Evolutionary conservation across 2,888 invertebrate species (phyloP), one percentile per base, ranked within the genome.

Genomic region (Xanthia togata): DNA sequence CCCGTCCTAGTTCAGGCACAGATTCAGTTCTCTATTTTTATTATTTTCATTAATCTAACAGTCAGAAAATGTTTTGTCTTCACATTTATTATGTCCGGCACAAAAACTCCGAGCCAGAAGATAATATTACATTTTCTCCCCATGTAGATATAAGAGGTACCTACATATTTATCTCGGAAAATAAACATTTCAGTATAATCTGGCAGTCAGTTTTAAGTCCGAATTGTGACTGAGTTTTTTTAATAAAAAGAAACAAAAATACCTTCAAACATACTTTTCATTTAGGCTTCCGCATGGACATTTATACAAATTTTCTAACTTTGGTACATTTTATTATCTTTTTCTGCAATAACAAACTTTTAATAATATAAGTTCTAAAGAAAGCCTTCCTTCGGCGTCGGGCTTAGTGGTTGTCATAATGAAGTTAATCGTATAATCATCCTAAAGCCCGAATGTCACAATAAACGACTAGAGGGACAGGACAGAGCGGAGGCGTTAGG

Each of bases 61-160:
- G 63, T 68, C 53, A 69, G 85, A 73, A 81, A 84, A 76, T 76
- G 70, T 83, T 84, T 81, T 83, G 85, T 81, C 53, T 84, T 69
- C 70, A 63, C 60, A 62, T 81, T 77, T 65, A 81, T 85, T 83
- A 76, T 76, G 38, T 71, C 57, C 53, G 20, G 73, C 70, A 75
- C 74, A 68, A 74, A 78, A 75, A 78, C 79, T 17, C 59, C 23
- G 38, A 79, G 65, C 65, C 50, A 26, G 62, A 68, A 78, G 53
- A 67, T 79, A 79, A 77, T 75, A 87, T 75, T 70, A 73, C 74
- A 35, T 80, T 87, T 71, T 63, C 64, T 68, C 73, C 69, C 63
- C 67, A 77, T 77, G 76, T 70, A 57, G 74, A 35, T 67, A 68
- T 82, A 82, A 71, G 63, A 65, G 55, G 74, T 76, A 82, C 23